phyloP scores from a whole-genome alignment of 2,888 invertebrate species.

The Maniola hyperantus region DNA sequence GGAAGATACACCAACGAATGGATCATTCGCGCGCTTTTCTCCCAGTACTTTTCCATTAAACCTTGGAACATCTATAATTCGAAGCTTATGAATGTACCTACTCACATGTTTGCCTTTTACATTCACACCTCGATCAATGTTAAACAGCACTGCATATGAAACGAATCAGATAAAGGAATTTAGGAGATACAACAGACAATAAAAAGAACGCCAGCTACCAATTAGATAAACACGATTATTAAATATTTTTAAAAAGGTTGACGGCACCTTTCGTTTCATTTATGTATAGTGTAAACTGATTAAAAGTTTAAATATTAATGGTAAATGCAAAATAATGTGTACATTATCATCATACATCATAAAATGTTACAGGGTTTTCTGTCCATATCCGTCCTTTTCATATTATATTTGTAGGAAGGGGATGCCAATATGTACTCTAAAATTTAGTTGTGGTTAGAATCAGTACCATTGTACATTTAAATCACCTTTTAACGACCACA shows the following conservation, averaged over 20 bases:
- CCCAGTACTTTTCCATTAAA: conserved; percentile 71
- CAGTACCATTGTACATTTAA: no score
- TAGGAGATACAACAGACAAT: conserved; percentile 8
- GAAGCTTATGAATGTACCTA: conserved; percentile 43
- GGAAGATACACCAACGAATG: conserved; percentile 39
- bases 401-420: no score
- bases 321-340: neutral
- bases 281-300: neutral
- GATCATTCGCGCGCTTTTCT: conserved; percentile 59
- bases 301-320: neutral
- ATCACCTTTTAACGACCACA: no score
- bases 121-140: conserved; percentile 9
- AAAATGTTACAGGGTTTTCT: neutral
- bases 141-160: conserved; percentile 4
- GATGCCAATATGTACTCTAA: no score
- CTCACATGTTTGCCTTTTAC: neutral
- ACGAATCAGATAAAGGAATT: neutral
- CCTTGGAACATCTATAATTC: conserved; percentile 51
- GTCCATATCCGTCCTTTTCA: no score
- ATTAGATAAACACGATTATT: neutral
- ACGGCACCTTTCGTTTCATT: conserved; percentile 1
- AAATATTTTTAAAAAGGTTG: conserved; percentile 11
- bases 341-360: neutral
- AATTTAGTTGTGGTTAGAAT: no score
- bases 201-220: neutral